These are phyloP conservation scores for Rhorus exstirpatorius DNA, from an alignment of 2,888 invertebrate genomes.

Conservation along the genomic window DNA sequence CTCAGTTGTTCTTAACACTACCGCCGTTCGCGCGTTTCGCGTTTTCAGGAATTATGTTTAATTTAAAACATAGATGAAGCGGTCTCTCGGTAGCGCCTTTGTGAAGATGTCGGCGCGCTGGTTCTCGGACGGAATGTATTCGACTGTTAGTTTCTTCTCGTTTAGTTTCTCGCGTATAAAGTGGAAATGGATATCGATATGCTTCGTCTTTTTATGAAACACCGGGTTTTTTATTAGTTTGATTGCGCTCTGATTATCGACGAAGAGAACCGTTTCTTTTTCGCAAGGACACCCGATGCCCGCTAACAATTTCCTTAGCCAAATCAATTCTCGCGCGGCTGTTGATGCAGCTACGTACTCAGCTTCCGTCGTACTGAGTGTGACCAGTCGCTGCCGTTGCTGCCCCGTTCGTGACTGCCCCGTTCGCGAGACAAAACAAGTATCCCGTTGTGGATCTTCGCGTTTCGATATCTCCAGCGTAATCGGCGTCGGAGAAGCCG, in stretches of 20 bases:
- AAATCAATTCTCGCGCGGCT: neutral
- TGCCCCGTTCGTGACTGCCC: too few species aligned
- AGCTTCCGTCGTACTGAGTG: too few species aligned
- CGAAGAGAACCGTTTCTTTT: neutral
- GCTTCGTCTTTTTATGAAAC: neutral
- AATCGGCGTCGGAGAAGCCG: too few species aligned
- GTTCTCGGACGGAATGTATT: conserved; percentile 53
- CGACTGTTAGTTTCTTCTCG: conserved; percentile 40
- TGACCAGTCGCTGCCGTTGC: too few species aligned
- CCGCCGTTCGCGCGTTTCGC: too few species aligned
- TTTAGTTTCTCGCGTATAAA: conserved; percentile 66
- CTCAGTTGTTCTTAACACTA: too few species aligned
- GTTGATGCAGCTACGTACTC: conserved; percentile 66
- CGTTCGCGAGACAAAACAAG: too few species aligned
- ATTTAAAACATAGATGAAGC: too few species aligned
- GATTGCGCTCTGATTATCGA: neutral
- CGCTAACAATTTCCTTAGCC: neutral
- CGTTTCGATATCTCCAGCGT: neutral
- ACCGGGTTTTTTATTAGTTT: neutral
- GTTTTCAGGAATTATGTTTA: too few species aligned
- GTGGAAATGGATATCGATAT: conserved; percentile 64
- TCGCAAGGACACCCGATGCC: neutral
- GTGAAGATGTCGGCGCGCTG: too few species aligned
- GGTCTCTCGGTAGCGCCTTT: conserved; percentile 3
- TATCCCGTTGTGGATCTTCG: neutral